A percentile compares a stretch with the other conserved stretches of the same genome.
These are phyloP conservation scores for Galerucella nymphaeae DNA, from an alignment of 2,888 invertebrate genomes.

Conservation along the genomic window DNA sequence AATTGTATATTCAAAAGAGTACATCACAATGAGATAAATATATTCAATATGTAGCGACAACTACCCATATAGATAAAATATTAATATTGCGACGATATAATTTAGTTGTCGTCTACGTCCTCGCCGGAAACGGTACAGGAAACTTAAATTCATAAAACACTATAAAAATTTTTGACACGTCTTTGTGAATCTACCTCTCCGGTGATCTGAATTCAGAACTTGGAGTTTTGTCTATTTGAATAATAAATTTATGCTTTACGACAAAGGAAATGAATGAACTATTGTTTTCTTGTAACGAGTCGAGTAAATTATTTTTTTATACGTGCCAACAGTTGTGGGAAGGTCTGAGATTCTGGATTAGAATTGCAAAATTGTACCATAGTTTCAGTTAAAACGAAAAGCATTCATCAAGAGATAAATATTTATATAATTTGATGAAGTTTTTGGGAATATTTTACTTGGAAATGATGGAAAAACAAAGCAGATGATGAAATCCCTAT, in stretches of 20 bases:
- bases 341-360: conserved; percentile 5
- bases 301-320: conserved; percentile 14
- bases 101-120: conserved; percentile 43
- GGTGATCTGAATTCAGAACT: conserved; percentile 46
- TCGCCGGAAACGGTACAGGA: conserved; percentile 49
- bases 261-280: conserved; percentile 26
- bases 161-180: conserved; percentile 48
- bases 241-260: conserved; percentile 25
- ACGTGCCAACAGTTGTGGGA: conserved; percentile 10
- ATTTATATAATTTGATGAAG: too few relatives aligned
- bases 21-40: conserved; percentile 10
- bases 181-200: conserved; percentile 39
- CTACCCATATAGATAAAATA: conserved; percentile 32
- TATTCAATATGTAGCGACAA: conserved; percentile 24
- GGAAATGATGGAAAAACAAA: too few relatives aligned
- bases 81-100: conserved; percentile 41
- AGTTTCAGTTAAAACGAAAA: background rate
- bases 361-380: background rate
- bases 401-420: too few relatives aligned
- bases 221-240: conserved; percentile 35
- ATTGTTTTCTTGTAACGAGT: conserved; percentile 25
- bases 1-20: conserved; percentile 10
- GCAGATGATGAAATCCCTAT: too few relatives aligned
- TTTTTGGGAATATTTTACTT: too few relatives aligned
- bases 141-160: conserved; percentile 47